Evolutionary conservation across 2,113 vertebrate species (phyloP).

Genomic region (Salvelinus namaycush): DNA sequence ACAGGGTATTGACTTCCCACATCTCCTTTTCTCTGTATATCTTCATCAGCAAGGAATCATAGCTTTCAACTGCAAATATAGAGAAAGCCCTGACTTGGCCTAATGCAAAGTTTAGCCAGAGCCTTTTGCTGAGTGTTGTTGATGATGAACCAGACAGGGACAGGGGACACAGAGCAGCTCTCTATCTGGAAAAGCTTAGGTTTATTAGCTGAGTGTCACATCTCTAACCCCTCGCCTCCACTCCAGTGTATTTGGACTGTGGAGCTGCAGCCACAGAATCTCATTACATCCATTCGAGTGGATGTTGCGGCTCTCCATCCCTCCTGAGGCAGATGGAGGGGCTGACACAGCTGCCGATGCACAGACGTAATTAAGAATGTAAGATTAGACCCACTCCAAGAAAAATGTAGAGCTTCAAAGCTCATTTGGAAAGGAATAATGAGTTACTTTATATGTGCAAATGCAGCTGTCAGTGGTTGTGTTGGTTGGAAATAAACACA

Average conservation of each 20-base stretch:
- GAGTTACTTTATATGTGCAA: slow-evolving; percentile 1
- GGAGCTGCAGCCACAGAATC: slow-evolving; percentile 6
- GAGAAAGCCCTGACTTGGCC: slow-evolving; percentile 29
- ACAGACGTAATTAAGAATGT: slow-evolving; percentile 16
- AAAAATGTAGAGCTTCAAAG: slow-evolving; percentile 6
- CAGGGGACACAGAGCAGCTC: slow-evolving; percentile 5
- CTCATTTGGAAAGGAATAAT: slow-evolving; percentile 16
- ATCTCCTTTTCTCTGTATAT: neutral
- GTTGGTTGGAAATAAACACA: neutral
- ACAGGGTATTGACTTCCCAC: slow-evolving; percentile 21
- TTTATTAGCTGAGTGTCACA: neutral
- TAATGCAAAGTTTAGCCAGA: slow-evolving; percentile 11
- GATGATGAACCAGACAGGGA: neutral
- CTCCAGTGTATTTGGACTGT: slow-evolving; percentile 4
- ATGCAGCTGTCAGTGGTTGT: neutral
- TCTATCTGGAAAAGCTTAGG: slow-evolving; percentile 9
- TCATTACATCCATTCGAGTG: slow-evolving; percentile 26
- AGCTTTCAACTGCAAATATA: slow-evolving; percentile 11
- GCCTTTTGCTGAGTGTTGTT: slow-evolving; percentile 22
- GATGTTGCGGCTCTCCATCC: neutral
- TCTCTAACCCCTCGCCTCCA: neutral
- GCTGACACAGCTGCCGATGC: neutral
- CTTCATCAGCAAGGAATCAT: neutral
- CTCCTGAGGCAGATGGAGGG: neutral
- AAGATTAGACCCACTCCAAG: slow-evolving; percentile 1